Base-by-base conservation (phyloP, 2,888 invertebrate species). In the Heterodera filipjevi region DNA sequence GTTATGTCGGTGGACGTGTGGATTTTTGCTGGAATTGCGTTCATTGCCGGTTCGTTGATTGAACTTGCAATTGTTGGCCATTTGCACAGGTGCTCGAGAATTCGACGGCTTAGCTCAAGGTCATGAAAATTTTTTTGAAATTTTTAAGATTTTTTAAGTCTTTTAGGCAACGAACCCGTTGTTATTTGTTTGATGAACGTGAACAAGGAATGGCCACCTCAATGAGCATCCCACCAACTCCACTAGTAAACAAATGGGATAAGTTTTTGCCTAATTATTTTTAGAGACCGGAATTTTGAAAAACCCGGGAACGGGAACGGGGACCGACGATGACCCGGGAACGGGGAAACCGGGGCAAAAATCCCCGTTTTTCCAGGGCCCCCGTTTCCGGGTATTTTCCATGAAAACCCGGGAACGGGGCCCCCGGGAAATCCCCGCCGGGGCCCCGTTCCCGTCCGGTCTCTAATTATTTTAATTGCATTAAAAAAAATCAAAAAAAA, bases 41-140 rank as follows among this genome's bases (percentile, higher is more conserved):
- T 85, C 66, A 79, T 83, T 32, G 78, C 77, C 33, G 68, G 70
- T 10, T 81, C 83, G n/a, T 73, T 83, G 27, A 70, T 83, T 22
- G 83, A 83, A 66, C 76, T 85, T 19, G 83, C 83, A 6, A 81
- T 83, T 64, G 83, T 83, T 33, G 83, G 83, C 22, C 85, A 84
- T 76, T 68, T 83, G 30, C 85, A 83, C 39, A 71, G 83, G 27
- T 44, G 49, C 27, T 68, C 77, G 35, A 70, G 82, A 27, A 33
- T 16, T n/a, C 35, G 66, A 33, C 71, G 77, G 27, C 33, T 68
- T 22, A 70, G 44, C 32, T 27, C 33, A 30, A 77, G 73, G 49
- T 66, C n/a, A n/a, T n/a, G n/a, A n/a, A n/a, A 27, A 27, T n/a
- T 59, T 27, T 10, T 16, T 3, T 59, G n/a, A 59, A 59, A 27